A percentile compares a stretch with the other conserved stretches of the same genome.
phyloP scores from a whole-genome alignment of 2,797 vertebrate genomes.

The Sitta carolinensis region DNA sequence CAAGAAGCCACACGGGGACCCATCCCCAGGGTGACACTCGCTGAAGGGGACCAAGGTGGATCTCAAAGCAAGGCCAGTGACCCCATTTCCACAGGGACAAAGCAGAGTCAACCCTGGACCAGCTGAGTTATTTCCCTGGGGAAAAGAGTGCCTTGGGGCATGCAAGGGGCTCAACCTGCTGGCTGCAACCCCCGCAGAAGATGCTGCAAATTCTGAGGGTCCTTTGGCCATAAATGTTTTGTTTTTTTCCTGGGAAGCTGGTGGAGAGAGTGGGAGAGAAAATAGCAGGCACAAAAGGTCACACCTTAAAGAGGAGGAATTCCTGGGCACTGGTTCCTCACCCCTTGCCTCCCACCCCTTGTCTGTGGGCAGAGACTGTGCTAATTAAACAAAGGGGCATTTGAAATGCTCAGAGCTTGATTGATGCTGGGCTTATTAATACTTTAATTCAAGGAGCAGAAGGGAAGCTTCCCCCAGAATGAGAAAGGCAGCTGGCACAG shows the following conservation, averaged over 20 bases:
- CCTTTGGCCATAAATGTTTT: neutral
- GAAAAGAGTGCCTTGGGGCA: neutral
- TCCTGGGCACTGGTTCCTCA: neutral
- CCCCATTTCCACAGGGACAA: neutral
- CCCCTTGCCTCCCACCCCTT: neutral
- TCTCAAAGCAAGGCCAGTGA: neutral
- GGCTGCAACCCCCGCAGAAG: neutral
- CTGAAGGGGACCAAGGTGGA: neutral
- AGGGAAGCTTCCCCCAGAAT: neutral
- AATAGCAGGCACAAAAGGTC: neutral
- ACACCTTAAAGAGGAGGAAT: neutral
- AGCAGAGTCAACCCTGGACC: accelerated
- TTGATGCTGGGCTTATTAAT: neutral
- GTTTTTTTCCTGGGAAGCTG: neutral
- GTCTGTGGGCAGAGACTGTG: neutral
- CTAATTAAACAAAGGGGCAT: constrained; percentile 32
- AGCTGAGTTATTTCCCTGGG: neutral
- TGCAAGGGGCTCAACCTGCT: neutral
- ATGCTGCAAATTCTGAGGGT: neutral
- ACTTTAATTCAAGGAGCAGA: neutral
- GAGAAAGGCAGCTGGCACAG: neutral
- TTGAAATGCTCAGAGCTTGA: neutral
- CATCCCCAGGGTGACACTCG: accelerated
- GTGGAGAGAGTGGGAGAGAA: neutral
- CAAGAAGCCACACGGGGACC: neutral